Conservation (phyloP, 2,113 vertebrate species). For the Tauraco erythrolophus region DNA sequence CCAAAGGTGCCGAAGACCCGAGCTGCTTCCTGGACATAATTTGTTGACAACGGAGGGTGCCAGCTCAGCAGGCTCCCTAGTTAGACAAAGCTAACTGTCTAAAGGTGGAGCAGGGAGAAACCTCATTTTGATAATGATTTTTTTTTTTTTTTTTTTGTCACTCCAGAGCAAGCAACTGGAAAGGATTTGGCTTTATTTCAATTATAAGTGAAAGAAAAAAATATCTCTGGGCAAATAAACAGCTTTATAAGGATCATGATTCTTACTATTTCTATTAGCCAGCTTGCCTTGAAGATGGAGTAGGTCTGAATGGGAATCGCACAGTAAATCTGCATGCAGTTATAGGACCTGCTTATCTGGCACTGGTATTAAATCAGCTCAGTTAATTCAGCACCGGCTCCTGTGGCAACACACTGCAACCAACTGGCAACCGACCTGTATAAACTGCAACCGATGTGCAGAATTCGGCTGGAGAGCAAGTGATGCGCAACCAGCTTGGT, state of each 20-base stretch:
- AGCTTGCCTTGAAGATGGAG: not conserved
- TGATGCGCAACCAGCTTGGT: not conserved
- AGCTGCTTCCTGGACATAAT: not conserved
- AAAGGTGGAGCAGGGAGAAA: not conserved
- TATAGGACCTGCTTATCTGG: not conserved
- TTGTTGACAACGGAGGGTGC: not conserved
- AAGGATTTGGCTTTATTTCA: not conserved
- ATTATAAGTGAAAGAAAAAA: not conserved
- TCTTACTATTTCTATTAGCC: not conserved
- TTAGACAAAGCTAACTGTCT: not conserved
- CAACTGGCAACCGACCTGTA: not conserved
- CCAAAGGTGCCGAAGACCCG: not conserved
- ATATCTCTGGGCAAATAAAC: not conserved
- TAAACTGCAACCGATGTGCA: accelerated
- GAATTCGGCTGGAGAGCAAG: not conserved
- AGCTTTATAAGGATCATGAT: not conserved
- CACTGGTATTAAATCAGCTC: not conserved
- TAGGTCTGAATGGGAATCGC: not conserved
- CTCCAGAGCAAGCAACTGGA: not conserved
- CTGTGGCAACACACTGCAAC: not conserved
- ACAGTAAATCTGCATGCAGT: not conserved
- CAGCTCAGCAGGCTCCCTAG: not conserved
- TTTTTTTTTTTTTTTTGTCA: not conserved
- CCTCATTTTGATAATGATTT: not conserved
- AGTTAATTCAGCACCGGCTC: accelerated